Base-by-base conservation (phyloP, 2,888 invertebrate genomes). In the Sarcophaga rosellei region DNA sequence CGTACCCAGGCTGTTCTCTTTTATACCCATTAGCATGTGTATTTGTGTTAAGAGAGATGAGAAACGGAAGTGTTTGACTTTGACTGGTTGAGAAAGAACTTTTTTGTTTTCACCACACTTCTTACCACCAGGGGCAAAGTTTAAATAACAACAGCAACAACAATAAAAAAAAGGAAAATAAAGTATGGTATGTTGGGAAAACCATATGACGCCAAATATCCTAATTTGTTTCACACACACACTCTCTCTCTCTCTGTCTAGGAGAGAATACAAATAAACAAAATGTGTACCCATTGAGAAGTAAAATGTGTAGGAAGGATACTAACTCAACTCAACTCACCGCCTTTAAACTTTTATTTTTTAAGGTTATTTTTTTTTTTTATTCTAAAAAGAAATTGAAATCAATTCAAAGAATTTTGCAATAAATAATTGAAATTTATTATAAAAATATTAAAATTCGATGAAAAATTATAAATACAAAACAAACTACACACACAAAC, bases 181-280 rank as follows among this genome's bases (percentile, higher is more conserved):
- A 66, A 76, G 6, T 66, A 20, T 66, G 66, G 65, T 12, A 17
- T 47, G 21, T 44, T 63, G 53, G 69, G 57, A 70, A 65, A 70
- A 23, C 68, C 65, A 81, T 21, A 70, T 84, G 77, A 68, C 45
- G 63, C 75, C 76, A 81, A n/a, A 80, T 82, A 72, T 76, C 68
- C 63, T 75, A 44, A 21, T 11, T 17, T 62, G 25, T 35, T 35
- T 8, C 35, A 35, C 35, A 35, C 35, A 61, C 35, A 20, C 45
- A 15, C 23, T 12, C 44, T 21, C 15, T 35, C 44, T 3, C 68
- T 44, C 45, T 10, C 12, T 68, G 47, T 23, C 68, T 68, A 12
- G 21, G 47, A n/a, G 11, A 65, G 17, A 12, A 75, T 10, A 57
- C 25, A 35, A 2, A 45, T 44, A 59, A 53, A 53, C 17, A 53